Percentiles rank a stretch among this genome's conserved stretches.
These are phyloP conservation scores for Leucoraja erinaceus DNA, from an alignment of 2,113 vertebrate genomes.

Conservation along the genomic window DNA sequence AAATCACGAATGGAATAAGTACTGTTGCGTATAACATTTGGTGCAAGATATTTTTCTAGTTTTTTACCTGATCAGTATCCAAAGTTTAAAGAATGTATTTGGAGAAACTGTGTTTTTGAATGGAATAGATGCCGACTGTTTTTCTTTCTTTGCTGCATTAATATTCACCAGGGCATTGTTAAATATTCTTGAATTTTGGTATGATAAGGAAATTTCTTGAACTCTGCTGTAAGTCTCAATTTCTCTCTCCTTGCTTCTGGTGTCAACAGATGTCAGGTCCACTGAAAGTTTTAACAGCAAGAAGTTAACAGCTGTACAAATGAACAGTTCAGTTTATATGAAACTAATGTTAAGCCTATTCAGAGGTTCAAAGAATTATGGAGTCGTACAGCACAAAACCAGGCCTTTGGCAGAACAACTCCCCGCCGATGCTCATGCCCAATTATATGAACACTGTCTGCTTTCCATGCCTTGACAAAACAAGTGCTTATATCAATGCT, in stretches of 20 bases:
- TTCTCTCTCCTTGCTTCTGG: slow-evolving; percentile 75
- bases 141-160: slow-evolving; percentile 56
- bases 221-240: slow-evolving; percentile 77
- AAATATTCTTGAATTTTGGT: slow-evolving; percentile 67
- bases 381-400: too few relatives aligned
- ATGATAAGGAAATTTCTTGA: slow-evolving; percentile 69
- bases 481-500: too few relatives aligned
- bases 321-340: neutral
- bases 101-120: slow-evolving; percentile 84
- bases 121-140: slow-evolving; percentile 66
- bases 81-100: slow-evolving; percentile 60
- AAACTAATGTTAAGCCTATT: neutral
- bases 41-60: neutral
- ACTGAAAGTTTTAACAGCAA: slow-evolving; percentile 57
- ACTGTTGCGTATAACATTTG: neutral
- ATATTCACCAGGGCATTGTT: slow-evolving; percentile 59
- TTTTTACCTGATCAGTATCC: slow-evolving; percentile 74
- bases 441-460: too few relatives aligned
- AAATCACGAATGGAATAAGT: neutral
- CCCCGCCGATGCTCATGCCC: too few relatives aligned
- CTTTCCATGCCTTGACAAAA: too few relatives aligned
- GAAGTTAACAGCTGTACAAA: neutral
- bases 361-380: too few relatives aligned
- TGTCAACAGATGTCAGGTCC: slow-evolving; percentile 91
- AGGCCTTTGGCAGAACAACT: too few relatives aligned